These are phyloP conservation scores for Araneus ventricosus DNA, from an alignment of 1,140 invertebrate genomes.

Conservation along the genomic window DNA sequence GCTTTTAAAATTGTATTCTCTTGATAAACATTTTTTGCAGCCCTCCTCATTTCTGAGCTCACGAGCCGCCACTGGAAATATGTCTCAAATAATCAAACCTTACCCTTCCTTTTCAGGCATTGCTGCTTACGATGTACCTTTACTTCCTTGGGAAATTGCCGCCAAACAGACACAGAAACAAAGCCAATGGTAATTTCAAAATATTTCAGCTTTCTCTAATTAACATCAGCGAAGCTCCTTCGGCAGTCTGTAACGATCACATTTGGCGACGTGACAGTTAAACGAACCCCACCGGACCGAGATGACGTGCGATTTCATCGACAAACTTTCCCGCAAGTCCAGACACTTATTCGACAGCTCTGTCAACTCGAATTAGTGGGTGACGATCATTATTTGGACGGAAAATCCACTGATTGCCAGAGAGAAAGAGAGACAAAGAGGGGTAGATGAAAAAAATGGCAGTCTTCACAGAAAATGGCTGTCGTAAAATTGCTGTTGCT, in stretches of 20 bases:
- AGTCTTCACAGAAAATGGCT: no score
- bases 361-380: background rate
- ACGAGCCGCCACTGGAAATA: no score
- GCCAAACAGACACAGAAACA: no score
- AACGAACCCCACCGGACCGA: background rate
- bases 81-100: no score
- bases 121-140: no score
- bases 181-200: background rate
- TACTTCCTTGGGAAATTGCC: no score
- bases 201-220: background rate
- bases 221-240: background rate
- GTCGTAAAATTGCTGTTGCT: no score
- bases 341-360: background rate
- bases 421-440: background rate
- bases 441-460: no score
- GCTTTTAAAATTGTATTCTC: no score
- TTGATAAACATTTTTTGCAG: no score
- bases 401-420: background rate
- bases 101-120: no score
- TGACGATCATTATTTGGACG: background rate
- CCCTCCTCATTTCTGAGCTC: no score
- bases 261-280: background rate
- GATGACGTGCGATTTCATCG: background rate
- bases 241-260: background rate
- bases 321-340: background rate